Percentiles rank a stretch among this genome's conserved stretches.
phyloP scores from a whole-genome alignment of 2,888 invertebrate species.

The Buathra laborator region DNA sequence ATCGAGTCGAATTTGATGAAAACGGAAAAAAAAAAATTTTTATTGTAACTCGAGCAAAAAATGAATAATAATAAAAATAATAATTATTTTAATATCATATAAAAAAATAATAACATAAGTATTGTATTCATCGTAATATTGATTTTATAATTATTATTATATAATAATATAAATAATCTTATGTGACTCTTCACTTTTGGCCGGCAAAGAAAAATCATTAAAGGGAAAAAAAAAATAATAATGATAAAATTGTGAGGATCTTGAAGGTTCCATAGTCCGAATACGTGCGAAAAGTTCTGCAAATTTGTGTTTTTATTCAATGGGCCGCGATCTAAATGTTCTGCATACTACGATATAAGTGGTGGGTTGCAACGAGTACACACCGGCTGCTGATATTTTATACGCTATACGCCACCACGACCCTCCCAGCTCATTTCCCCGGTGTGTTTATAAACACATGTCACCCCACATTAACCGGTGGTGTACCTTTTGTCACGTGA shows the following conservation, averaged over 20 bases:
- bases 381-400: slow-evolving; percentile 50
- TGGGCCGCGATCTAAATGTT: slow-evolving; percentile 43
- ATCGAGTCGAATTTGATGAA: too few relatives aligned
- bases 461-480: slow-evolving; percentile 77
- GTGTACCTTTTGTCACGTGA: slow-evolving; percentile 78
- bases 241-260: too few relatives aligned
- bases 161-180: too few relatives aligned
- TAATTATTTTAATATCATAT: too few relatives aligned
- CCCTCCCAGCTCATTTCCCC: slow-evolving; percentile 63
- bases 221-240: background rate
- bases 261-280: background rate
- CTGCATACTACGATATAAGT: slow-evolving; percentile 55
- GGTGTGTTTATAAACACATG: slow-evolving; percentile 80
- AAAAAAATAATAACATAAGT: too few relatives aligned
- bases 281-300: slow-evolving; percentile 43
- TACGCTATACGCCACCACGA: slow-evolving; percentile 29
- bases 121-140: too few relatives aligned
- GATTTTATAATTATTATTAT: too few relatives aligned
- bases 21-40: too few relatives aligned
- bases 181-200: too few relatives aligned
- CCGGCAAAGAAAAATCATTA: background rate
- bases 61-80: too few relatives aligned
- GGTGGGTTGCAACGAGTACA: slow-evolving; percentile 41
- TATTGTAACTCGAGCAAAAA: too few relatives aligned
- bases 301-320: slow-evolving; percentile 62